These are phyloP conservation scores for Epirrhoe alternata DNA, from an alignment of 2,888 invertebrate species.

Conservation along the genomic window DNA sequence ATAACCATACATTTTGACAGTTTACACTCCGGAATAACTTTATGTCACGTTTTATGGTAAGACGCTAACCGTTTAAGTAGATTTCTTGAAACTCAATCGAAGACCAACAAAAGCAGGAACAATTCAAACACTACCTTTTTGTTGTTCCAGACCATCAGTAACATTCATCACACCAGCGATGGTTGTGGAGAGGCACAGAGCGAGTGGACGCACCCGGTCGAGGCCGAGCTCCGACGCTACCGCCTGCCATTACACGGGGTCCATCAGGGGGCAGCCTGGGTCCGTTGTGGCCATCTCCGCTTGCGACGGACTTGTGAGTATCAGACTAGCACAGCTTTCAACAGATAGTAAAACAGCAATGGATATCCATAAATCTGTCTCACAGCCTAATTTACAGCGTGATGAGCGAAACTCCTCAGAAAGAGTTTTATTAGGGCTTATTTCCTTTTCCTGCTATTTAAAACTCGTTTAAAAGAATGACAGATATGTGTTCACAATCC, in stretches of 20 bases:
- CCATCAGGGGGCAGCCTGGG: constrained; percentile 87
- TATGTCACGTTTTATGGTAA: too few relatives aligned
- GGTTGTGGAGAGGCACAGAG: constrained; percentile 89
- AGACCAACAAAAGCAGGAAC: too few relatives aligned
- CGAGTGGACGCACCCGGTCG: constrained; percentile 78
- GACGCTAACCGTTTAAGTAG: too few relatives aligned
- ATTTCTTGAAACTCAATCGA: too few relatives aligned
- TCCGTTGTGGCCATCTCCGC: constrained; percentile 92
- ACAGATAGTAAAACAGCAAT: neutral
- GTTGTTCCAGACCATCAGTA: constrained; percentile 84
- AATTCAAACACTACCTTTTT: neutral
- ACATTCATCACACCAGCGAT: constrained; percentile 89
- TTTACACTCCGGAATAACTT: too few relatives aligned
- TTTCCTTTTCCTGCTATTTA: constrained; percentile 1
- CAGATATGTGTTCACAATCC: constrained; percentile 20
- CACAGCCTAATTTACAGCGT: neutral
- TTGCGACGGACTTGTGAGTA: constrained; percentile 93
- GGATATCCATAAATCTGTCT: neutral
- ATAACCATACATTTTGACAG: too few relatives aligned
- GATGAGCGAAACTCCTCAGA: neutral
- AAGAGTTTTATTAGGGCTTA: neutral
- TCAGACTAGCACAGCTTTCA: neutral
- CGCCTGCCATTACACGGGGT: constrained; percentile 92
- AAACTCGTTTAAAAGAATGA: constrained; percentile 9
- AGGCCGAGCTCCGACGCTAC: constrained; percentile 80